Evolutionary conservation across 1,140 invertebrate genomes (phyloP).

Genomic region (Zaprionus ornatus): DNA sequence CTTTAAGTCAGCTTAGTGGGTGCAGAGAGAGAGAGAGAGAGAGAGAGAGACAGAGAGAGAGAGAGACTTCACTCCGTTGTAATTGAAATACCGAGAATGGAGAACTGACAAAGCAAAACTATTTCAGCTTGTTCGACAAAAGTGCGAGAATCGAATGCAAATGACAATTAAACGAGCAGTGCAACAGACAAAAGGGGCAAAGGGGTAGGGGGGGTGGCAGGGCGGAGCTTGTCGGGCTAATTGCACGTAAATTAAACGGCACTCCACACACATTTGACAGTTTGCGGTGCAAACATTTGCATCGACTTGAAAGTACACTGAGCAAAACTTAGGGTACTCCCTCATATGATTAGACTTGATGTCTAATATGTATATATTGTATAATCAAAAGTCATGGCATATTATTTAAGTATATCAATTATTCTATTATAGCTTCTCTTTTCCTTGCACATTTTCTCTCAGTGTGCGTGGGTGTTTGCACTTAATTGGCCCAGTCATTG

Average conservation of each 20-base stretch:
- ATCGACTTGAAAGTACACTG: constrained; percentile 48
- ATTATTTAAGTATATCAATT: background rate
- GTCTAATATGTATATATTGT: background rate
- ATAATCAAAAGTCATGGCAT: background rate
- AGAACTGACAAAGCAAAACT: constrained; percentile 41
- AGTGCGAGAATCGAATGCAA: constrained; percentile 3
- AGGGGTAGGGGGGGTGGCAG: background rate
- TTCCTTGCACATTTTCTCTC: background rate
- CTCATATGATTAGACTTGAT: too few species aligned
- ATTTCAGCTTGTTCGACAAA: background rate
- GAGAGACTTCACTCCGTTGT: background rate
- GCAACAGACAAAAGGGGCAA: background rate
- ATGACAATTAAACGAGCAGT: background rate
- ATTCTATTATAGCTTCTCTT: background rate
- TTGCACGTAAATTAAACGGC: constrained; percentile 56
- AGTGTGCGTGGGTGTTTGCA: constrained; percentile 35
- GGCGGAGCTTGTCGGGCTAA: constrained; percentile 32
- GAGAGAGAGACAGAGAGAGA: constrained; percentile 1
- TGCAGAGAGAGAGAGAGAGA: background rate
- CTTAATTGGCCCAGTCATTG: constrained; percentile 44
- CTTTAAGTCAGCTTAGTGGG: constrained; percentile 63
- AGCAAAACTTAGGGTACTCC: constrained; percentile 12
- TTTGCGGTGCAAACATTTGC: constrained; percentile 64
- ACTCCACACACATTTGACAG: constrained; percentile 53
- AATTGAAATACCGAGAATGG: constrained; percentile 49